A percentile compares a stretch with the other conserved stretches of the same genome.
phyloP scores from a whole-genome alignment of 2,888 invertebrate species.

The Synanthedon andrenaeformis region DNA sequence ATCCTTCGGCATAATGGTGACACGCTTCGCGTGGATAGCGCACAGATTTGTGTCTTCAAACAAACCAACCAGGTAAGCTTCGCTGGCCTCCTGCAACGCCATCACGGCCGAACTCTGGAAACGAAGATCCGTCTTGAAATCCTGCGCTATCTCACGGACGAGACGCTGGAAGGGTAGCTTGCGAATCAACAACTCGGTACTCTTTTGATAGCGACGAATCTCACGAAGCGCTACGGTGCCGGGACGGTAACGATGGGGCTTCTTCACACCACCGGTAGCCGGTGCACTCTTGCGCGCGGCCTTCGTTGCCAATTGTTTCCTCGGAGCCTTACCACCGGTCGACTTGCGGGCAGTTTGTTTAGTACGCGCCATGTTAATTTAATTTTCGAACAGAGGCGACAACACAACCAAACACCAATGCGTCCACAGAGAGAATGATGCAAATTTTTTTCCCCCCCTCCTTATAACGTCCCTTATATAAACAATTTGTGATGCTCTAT shows the following conservation, averaged over 20 bases:
- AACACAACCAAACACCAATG: no score
- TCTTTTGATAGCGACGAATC: slow-evolving; percentile 80
- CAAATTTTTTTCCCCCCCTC: no score
- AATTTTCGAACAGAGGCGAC: no score
- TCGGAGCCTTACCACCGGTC: slow-evolving; percentile 79
- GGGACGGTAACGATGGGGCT: slow-evolving; percentile 77
- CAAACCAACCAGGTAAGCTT: slow-evolving; percentile 75
- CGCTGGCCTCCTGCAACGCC: slow-evolving; percentile 74
- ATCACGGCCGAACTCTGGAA: slow-evolving; percentile 79
- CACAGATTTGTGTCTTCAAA: slow-evolving; percentile 84
- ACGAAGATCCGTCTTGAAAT: slow-evolving; percentile 78
- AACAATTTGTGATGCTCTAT: no score
- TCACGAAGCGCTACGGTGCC: slow-evolving; percentile 78
- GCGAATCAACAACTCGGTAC: slow-evolving; percentile 77
- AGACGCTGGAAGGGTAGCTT: slow-evolving; percentile 80
- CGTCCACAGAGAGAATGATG: no score
- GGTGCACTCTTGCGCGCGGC: slow-evolving; percentile 80
- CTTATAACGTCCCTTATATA: no score
- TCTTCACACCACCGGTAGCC: slow-evolving; percentile 80
- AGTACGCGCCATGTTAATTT: slow-evolving; percentile 83
- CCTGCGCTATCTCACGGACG: slow-evolving; percentile 80
- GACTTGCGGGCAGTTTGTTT: slow-evolving; percentile 82
- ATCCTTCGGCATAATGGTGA: slow-evolving; percentile 57
- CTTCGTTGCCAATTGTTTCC: slow-evolving; percentile 78
- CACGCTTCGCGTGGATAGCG: slow-evolving; percentile 75